phyloP scores from a whole-genome alignment of 2,888 invertebrate genomes.

The Holacanthella duospinosa region DNA sequence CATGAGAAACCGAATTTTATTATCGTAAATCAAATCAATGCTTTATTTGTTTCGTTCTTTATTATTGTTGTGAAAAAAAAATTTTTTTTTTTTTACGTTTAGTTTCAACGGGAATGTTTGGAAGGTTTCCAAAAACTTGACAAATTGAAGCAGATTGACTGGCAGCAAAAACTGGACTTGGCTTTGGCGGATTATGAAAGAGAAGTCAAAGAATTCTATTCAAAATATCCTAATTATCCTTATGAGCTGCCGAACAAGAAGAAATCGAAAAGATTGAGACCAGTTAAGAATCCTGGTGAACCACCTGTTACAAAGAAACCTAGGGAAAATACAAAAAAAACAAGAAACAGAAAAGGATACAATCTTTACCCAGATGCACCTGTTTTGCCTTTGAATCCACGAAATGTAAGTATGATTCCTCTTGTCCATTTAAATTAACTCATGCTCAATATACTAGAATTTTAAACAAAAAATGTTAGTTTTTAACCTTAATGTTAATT shows the following conservation, averaged over 20 bases:
- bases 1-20: conserved; percentile 8
- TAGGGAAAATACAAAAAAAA: not conserved
- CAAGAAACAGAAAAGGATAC: not conserved
- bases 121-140: conserved; percentile 11
- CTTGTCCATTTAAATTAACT: no score
- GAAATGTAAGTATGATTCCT: no score
- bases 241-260: not conserved
- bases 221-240: conserved; percentile 15
- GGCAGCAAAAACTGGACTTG: conserved; percentile 11
- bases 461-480: no score
- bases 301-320: not conserved
- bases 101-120: conserved; percentile 22
- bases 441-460: no score
- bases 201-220: conserved; percentile 18
- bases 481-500: no score
- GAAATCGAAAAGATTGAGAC: not conserved
- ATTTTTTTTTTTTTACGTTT: conserved; percentile 1
- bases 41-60: no score
- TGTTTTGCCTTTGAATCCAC: conserved; percentile 12
- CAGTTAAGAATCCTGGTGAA: not conserved
- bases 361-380: conserved; percentile 27
- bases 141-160: conserved; percentile 1
- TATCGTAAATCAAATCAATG: no score
- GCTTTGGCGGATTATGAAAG: conserved; percentile 13
- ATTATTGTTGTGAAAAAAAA: not conserved